phyloP scores from a whole-genome alignment of 2,113 vertebrate genomes.

The Cephalopterus ornatus region DNA sequence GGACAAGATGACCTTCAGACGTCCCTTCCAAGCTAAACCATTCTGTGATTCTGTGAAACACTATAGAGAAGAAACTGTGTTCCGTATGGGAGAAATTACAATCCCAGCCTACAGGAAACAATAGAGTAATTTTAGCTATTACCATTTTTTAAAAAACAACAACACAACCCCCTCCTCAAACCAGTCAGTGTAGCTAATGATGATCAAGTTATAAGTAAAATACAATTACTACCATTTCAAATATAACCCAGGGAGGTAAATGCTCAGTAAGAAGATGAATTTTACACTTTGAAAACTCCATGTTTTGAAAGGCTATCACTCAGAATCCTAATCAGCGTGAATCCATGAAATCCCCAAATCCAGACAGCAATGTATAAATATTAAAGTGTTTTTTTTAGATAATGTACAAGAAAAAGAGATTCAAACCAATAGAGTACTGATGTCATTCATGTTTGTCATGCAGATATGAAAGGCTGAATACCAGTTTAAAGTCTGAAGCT shows the following conservation, averaged over 20 bases:
- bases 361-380: not conserved
- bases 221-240: not conserved
- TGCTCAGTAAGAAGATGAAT: not conserved
- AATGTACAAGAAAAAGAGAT: not conserved
- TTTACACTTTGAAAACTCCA: not conserved
- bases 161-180: not conserved
- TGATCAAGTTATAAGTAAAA: not conserved
- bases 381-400: not conserved
- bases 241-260: not conserved
- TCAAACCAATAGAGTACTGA: not conserved
- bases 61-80: not conserved
- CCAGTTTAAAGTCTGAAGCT: not conserved
- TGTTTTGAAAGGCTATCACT: not conserved
- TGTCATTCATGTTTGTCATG: not conserved
- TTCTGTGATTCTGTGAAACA: not conserved
- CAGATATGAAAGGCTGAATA: not conserved
- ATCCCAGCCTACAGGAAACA: not conserved
- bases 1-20: not conserved
- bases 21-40: not conserved
- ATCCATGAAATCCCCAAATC: not conserved
- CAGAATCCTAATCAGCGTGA: not conserved
- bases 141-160: not conserved
- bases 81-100: not conserved
- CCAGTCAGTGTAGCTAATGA: not conserved
- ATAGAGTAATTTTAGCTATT: not conserved